Percentiles rank a stretch among this genome's conserved stretches.
phyloP scores from a whole-genome alignment of 2,113 vertebrate species.

The Lampris megalopsis region DNA sequence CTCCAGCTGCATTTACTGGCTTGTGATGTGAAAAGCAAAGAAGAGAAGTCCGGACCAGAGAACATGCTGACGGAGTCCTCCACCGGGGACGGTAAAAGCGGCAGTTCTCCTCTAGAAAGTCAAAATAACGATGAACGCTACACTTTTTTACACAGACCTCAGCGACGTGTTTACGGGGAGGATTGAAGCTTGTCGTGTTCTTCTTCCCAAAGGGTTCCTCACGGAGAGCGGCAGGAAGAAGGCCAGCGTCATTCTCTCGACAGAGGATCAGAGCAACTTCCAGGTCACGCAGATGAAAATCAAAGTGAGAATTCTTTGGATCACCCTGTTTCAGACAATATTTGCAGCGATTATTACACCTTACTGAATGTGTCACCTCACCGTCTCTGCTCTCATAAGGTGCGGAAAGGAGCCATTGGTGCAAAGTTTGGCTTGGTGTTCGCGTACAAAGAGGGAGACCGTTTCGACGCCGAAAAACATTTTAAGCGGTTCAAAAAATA shows the following conservation, averaged over 20 bases:
- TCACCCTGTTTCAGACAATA: not conserved
- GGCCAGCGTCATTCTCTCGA: slow-evolving; percentile 93
- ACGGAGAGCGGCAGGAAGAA: slow-evolving; percentile 93
- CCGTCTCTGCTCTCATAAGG: slow-evolving; percentile 75
- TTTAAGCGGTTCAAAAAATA: slow-evolving; percentile 92
- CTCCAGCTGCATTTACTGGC: slow-evolving; percentile 92
- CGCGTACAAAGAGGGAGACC: slow-evolving; percentile 86
- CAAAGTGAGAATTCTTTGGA: slow-evolving; percentile 83
- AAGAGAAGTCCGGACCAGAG: slow-evolving; percentile 96
- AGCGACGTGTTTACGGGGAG: not conserved
- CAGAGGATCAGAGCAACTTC: slow-evolving; percentile 91
- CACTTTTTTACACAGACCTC: not conserved
- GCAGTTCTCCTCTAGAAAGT: not conserved
- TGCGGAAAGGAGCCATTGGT: slow-evolving; percentile 95
- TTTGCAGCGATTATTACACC: not conserved
- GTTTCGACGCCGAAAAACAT: slow-evolving; percentile 93
- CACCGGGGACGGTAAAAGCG: slow-evolving; percentile 90
- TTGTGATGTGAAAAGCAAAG: slow-evolving; percentile 97
- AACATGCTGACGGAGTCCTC: slow-evolving; percentile 91
- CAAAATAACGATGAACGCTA: not conserved
- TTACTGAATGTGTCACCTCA: accelerated
- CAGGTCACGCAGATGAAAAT: slow-evolving; percentile 96
- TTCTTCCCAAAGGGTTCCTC: slow-evolving; percentile 87
- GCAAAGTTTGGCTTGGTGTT: slow-evolving; percentile 95
- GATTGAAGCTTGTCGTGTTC: slow-evolving; percentile 3